A percentile compares a stretch with the other conserved stretches of the same genome.
Evolutionary conservation across 2,113 vertebrate genomes (phyloP).

Genomic region (Boleophthalmus pectinirostris): DNA sequence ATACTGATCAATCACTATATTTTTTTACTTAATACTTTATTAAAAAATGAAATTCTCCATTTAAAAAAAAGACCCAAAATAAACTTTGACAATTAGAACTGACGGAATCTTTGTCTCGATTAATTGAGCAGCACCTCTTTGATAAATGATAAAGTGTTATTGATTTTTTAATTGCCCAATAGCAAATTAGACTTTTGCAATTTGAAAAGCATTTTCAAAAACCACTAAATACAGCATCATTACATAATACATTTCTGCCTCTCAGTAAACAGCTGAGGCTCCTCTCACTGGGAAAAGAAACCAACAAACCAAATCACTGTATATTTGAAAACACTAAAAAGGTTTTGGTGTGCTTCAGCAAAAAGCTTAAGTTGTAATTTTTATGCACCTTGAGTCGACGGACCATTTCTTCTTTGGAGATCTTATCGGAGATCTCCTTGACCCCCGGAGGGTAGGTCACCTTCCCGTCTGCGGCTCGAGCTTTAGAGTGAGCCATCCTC

Average conservation of each 20-base stretch:
- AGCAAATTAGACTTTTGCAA: too few species aligned
- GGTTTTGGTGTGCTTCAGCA: neutral
- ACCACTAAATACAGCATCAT: neutral
- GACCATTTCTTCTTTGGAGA: conserved; percentile 99
- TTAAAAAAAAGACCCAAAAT: too few species aligned
- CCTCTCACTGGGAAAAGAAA: neutral
- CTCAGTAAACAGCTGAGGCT: neutral
- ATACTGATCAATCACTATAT: too few species aligned
- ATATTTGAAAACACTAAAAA: neutral
- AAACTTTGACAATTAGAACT: too few species aligned
- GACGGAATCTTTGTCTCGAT: too few species aligned
- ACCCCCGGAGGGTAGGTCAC: conserved; percentile 99
- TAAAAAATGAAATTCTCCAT: too few species aligned
- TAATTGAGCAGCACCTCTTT: too few species aligned
- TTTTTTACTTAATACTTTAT: too few species aligned
- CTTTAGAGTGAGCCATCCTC: conserved; percentile 99
- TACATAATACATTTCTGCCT: neutral
- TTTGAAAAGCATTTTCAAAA: neutral
- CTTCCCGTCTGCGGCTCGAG: conserved; percentile 95
- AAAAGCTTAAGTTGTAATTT: neutral
- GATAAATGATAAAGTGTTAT: too few species aligned
- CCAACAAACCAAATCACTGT: neutral
- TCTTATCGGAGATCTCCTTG: conserved; percentile 99
- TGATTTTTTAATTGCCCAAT: too few species aligned
- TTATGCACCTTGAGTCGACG: conserved; percentile 90